Base-by-base conservation (phyloP, 2,797 vertebrate species). In the Gymnopithys bicolor region DNA sequence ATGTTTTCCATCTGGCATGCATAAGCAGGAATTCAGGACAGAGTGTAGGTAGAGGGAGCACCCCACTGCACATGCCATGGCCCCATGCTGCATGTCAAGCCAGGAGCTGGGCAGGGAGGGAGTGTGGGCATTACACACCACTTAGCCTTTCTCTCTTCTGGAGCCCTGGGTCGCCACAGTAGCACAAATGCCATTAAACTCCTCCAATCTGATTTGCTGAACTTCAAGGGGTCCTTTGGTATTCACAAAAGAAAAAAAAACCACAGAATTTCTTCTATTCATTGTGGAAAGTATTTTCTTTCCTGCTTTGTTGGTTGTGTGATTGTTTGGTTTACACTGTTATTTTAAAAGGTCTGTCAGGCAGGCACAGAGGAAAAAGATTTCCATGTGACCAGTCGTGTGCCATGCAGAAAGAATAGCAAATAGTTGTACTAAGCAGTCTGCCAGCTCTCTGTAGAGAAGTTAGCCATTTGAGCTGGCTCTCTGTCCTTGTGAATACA, bases 301-400 rank as follows among this genome's bases (percentile, higher is more conserved):
- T 73, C 84, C 48, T 80, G 53, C 76, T 94, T 88, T 93, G 80
- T 84, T 94, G 83, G 48, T 77, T 0, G 1, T 3, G 7, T 84
- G 80, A 92, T 93, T 89, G 68, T 93, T 93, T 58, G 52, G 63
- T 88, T 93, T 67, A 53, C 19, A 18, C 56, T 84, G 81, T 49
- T 95, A 43, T 87, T 96, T 84, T 63, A 76, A 88, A 93, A 89
- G 64, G 68, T 87, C 89, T 94, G 79, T 92, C 87, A 92, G 80
- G 60, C 60, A 92, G 55, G 37, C 86, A 79, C 59, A 87, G 75
- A 90, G 48, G 77, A 67, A 83, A 90, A 48, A 59, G 80, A 45
- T 89, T 94, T 92, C 92, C 83, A 53, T 2, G 77, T 92, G 88
- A 87, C 88, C 48, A 79, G 59, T 59, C 3, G 0, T 84, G 77